Evolutionary conservation across 2,113 vertebrate species (phyloP), one percentile per base, ranked within the genome.

Genomic region (Choloepus hoffmanni): DNA sequence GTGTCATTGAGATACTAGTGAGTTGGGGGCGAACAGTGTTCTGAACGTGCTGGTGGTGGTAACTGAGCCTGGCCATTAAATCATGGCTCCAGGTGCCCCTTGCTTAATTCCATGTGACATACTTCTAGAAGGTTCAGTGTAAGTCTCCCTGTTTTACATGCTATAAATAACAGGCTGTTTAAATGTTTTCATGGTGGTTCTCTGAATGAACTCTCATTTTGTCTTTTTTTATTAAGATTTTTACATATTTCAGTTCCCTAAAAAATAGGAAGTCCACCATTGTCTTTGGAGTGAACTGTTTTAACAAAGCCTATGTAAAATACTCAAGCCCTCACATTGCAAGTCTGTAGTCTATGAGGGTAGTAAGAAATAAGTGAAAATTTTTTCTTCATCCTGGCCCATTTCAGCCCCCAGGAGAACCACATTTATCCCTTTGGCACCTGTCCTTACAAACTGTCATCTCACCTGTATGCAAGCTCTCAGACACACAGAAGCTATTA

Each of bases 81-180:
- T 74, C 48, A 84, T 43, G 94, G 63, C 85, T 72, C 2, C 8
- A 16, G 23, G 55, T 45, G 28, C 45, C 5, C 60, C 33, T 85
- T 2, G 1, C 53, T 89, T 93, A n/a, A 24, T 60, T 65, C 8
- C 84, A 28, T 67, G 58, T 84, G 36, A 12, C 9, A 10, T 40
- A 7, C 28, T 58, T 88, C 55, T 90, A 43, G 60, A 94, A 78
- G 43, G 21, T n/a, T 81, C 45, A 36, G 1, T 77, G 15, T 48
- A 63, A 74, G 50, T 70, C 33, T 48, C 33, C 40, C 43, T 45
- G 23, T 78, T 87, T 94, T 83, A 90, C 84, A 65, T 94, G 36
- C 68, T 33, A 4, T 40, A 86, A 68, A 40, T 79, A 24, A 81
- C 60, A 60, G 23, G 5, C 43, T 30, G 45, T 96, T 63, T n/a